Conservation (phyloP, 2,888 invertebrate genomes). For the Ophion costatus region DNA sequence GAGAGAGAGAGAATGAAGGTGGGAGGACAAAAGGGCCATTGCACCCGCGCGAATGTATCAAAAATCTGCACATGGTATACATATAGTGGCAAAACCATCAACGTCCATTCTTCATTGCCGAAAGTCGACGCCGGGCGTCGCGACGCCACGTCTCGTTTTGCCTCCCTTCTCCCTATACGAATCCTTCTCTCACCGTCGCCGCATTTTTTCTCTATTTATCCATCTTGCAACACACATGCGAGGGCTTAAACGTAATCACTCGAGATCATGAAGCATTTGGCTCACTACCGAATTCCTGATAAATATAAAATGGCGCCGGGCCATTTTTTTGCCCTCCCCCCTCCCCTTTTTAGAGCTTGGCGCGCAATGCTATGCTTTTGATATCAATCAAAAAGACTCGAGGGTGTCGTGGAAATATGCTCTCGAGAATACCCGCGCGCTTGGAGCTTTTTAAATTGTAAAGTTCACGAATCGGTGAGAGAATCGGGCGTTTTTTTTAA, state of each 20-base stretch:
- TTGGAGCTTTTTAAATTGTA: constrained; percentile 42
- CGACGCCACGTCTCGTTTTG: constrained; percentile 64
- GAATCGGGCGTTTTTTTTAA: neutral
- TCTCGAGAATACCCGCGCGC: constrained; percentile 15
- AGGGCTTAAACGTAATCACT: constrained; percentile 51
- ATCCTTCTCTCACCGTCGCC: constrained; percentile 2
- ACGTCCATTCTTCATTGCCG: constrained; percentile 81
- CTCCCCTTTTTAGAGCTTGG: constrained; percentile 13
- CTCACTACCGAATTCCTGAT: constrained; percentile 63
- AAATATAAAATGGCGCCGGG: constrained; percentile 51
- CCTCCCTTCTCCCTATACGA: constrained; percentile 54
- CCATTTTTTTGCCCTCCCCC: constrained; percentile 61
- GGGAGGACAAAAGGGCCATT: constrained; percentile 80
- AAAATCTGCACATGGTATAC: constrained; percentile 82
- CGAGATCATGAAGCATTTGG: constrained; percentile 66
- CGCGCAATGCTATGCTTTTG: constrained; percentile 5
- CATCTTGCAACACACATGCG: constrained; percentile 40
- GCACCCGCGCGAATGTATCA: constrained; percentile 77
- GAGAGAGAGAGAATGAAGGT: constrained; percentile 72
- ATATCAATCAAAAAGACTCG: constrained; percentile 35
- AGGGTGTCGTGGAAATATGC: constrained; percentile 35
- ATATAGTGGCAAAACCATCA: constrained; percentile 73
- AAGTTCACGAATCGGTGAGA: constrained; percentile 19
- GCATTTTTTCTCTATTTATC: constrained; percentile 48
- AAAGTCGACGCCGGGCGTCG: constrained; percentile 70